Percentiles rank a stretch among this genome's conserved stretches.
phyloP scores from a whole-genome alignment of 2,113 vertebrate genomes.

The Charadrius vociferus region DNA sequence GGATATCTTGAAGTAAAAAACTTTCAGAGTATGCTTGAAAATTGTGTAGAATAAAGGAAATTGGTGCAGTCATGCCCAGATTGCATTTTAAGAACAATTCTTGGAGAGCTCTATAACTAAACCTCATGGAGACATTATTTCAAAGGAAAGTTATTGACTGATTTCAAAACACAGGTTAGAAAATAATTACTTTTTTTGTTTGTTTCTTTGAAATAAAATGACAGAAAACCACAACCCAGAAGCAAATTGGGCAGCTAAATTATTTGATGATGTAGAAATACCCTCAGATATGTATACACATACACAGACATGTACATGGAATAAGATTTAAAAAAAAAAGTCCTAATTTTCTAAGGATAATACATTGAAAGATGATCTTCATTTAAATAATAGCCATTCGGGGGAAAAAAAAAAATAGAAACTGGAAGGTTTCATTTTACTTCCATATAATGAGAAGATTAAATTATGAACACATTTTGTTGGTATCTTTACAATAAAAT shows the following conservation, averaged over 20 bases:
- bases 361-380: background rate
- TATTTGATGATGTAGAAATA: background rate
- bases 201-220: background rate
- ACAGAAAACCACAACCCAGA: background rate
- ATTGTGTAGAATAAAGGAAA: background rate
- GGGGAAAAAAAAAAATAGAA: background rate
- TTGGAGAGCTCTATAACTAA: background rate
- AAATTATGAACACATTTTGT: background rate
- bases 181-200: background rate
- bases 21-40: background rate
- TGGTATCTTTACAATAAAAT: background rate
- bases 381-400: background rate
- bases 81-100: background rate
- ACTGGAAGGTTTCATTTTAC: background rate
- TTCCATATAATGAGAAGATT: background rate
- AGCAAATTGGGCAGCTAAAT: background rate
- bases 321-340: background rate
- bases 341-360: background rate
- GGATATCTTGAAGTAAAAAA: background rate
- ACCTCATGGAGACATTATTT: background rate
- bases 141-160: background rate
- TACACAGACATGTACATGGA: background rate
- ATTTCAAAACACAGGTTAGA: background rate
- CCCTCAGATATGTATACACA: background rate
- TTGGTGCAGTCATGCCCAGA: background rate